Conservation (phyloP, 2,797 vertebrate species). For the Hoplostethus atlanticus region DNA sequence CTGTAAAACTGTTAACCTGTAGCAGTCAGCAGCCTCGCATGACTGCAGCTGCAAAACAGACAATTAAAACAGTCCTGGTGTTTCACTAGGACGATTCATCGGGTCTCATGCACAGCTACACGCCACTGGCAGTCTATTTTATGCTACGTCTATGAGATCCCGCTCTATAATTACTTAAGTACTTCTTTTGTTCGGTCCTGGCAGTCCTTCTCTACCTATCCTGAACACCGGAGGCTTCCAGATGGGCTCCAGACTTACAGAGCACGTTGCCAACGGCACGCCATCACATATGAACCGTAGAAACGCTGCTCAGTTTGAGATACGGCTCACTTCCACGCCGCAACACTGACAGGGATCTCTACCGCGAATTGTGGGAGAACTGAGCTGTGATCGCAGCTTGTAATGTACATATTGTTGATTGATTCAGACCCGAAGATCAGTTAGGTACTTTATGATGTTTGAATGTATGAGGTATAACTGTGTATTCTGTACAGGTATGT, state of each 20-base stretch:
- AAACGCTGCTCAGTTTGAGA: not conserved
- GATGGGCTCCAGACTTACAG: slow-evolving; percentile 45
- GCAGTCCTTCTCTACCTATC: slow-evolving; percentile 42
- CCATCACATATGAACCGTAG: slow-evolving; percentile 37
- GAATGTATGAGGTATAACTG: slow-evolving; percentile 22
- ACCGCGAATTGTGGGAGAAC: slow-evolving; percentile 21
- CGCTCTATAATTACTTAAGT: slow-evolving; percentile 57
- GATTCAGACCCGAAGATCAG: not conserved
- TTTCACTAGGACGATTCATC: not conserved
- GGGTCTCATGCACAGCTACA: slow-evolving; percentile 22
- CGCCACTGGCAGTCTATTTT: slow-evolving; percentile 38
- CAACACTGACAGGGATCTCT: not conserved
- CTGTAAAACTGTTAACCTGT: slow-evolving; percentile 30
- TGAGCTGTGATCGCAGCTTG: slow-evolving; percentile 7
- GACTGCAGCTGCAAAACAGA: slow-evolving; percentile 1
- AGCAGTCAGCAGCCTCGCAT: slow-evolving; percentile 9
- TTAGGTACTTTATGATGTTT: slow-evolving; percentile 36
- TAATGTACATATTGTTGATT: slow-evolving; percentile 1
- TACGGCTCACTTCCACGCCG: slow-evolving; percentile 24
- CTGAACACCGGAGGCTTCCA: slow-evolving; percentile 47
- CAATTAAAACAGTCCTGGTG: not conserved
- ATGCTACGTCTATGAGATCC: slow-evolving; percentile 50
- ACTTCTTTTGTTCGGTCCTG: slow-evolving; percentile 58
- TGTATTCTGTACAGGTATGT: not conserved
- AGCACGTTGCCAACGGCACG: slow-evolving; percentile 17